Conservation (phyloP, 1,140 invertebrate species). For the Orius insidiosus region DNA sequence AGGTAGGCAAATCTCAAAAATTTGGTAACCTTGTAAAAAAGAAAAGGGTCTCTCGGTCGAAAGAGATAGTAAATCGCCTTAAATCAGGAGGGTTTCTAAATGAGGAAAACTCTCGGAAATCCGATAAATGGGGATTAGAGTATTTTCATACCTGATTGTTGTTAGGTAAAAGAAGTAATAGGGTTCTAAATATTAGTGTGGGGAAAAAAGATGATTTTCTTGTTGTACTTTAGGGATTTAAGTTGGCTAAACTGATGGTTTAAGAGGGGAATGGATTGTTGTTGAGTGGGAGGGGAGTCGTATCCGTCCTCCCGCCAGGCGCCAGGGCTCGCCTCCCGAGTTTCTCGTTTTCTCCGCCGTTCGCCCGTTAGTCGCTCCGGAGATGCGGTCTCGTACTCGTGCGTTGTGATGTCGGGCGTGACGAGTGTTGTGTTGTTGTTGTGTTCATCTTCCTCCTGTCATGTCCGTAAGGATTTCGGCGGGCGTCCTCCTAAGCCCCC, state of each 20-base stretch:
- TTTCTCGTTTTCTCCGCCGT: background rate
- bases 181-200: too few relatives aligned
- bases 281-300: background rate
- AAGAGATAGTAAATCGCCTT: too few relatives aligned
- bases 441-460: background rate
- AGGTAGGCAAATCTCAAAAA: too few relatives aligned
- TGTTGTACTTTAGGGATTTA: background rate
- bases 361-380: background rate
- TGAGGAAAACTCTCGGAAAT: too few relatives aligned
- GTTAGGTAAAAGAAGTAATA: too few relatives aligned
- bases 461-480: constrained; percentile 16
- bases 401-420: background rate
- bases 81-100: too few relatives aligned
- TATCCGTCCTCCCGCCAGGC: background rate
- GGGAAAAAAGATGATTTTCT: too few relatives aligned
- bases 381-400: background rate
- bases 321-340: background rate
- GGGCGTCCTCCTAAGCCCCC: constrained; percentile 11
- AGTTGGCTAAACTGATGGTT: constrained; percentile 3
- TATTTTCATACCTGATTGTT: too few relatives aligned
- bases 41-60: too few relatives aligned
- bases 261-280: constrained; percentile 1
- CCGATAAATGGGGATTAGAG: too few relatives aligned
- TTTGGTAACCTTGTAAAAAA: too few relatives aligned
- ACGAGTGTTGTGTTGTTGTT: background rate